phyloP scores from a whole-genome alignment of 2,797 vertebrate species.

The Diplodus puntazzo region DNA sequence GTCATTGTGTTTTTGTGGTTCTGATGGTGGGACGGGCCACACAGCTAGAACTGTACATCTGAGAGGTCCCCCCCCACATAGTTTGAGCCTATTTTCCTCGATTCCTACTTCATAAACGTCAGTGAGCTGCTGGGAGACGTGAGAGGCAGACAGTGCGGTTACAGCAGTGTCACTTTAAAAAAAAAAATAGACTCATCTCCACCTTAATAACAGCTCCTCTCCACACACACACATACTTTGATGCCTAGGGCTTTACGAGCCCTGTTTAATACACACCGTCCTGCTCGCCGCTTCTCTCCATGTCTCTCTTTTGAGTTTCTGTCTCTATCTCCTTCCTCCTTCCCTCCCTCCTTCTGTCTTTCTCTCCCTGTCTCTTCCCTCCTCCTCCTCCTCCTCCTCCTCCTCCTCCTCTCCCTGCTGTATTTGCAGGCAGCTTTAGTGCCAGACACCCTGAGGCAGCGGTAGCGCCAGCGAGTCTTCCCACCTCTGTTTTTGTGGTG shows the following conservation, averaged over 20 bases:
- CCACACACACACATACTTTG: constrained; percentile 72
- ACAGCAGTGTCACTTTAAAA: constrained; percentile 66
- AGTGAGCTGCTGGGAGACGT: constrained; percentile 50
- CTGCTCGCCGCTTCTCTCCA: constrained; percentile 42
- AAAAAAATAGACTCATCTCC: constrained; percentile 60
- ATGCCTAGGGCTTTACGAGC: constrained; percentile 76
- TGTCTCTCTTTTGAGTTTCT: constrained; percentile 60
- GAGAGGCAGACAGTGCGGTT: constrained; percentile 52
- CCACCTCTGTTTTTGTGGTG: constrained; percentile 93
- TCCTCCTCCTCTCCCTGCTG: constrained; percentile 81
- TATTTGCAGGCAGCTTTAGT: constrained; percentile 90
- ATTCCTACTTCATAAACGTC: constrained; percentile 46
- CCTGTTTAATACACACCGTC: constrained; percentile 61
- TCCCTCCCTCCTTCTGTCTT: constrained; percentile 62
- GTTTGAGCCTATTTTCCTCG: constrained; percentile 26
- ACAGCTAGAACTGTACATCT: constrained; percentile 62
- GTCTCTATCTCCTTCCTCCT: constrained; percentile 62
- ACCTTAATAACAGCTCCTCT: constrained; percentile 81
- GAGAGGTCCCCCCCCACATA: constrained; percentile 15
- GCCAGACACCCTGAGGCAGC: constrained; percentile 92
- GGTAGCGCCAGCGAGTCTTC: constrained; percentile 91
- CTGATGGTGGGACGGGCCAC: constrained; percentile 64
- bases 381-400: constrained; percentile 52
- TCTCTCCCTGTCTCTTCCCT: constrained; percentile 64
- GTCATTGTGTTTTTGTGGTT: constrained; percentile 73